These are phyloP conservation scores for Nipponia nippon DNA, from an alignment of 2,113 vertebrate genomes.

Conservation along the genomic window DNA sequence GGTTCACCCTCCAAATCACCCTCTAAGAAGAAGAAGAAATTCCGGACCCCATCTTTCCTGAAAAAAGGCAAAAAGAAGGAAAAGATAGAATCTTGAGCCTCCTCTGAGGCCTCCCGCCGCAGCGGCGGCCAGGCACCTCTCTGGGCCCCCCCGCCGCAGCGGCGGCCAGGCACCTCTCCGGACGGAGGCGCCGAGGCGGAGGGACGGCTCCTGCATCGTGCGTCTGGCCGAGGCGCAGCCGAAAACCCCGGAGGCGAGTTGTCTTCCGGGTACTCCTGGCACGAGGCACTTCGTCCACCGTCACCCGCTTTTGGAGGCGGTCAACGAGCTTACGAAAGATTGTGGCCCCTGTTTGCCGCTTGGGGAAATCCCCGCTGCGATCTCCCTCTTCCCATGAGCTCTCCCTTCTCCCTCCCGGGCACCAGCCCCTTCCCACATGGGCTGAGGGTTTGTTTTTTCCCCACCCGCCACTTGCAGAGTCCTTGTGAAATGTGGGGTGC, in stretches of 20 bases:
- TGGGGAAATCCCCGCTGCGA: background rate
- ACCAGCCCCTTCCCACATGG: background rate
- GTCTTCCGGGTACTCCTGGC: background rate
- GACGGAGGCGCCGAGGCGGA: background rate
- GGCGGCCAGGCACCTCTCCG: background rate
- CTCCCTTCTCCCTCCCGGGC: background rate
- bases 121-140: background rate
- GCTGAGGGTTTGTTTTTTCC: background rate
- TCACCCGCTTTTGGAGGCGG: background rate
- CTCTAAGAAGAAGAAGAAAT: conserved; percentile 99
- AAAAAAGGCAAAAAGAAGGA: conserved; percentile 98
- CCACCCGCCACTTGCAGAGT: background rate
- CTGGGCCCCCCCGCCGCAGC: fast-evolving
- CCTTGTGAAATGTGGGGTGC: background rate
- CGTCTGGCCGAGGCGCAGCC: background rate
- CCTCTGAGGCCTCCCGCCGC: background rate
- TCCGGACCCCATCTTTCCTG: conserved; percentile 95
- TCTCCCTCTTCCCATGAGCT: background rate
- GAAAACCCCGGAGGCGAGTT: background rate
- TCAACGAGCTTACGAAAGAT: background rate
- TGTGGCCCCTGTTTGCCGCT: background rate
- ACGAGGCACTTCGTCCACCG: background rate
- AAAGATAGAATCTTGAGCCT: conserved; percentile 86
- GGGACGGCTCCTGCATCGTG: background rate
- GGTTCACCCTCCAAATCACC: conserved; percentile 95